Base-by-base conservation (phyloP, 2,113 vertebrate species). In the Neofelis nebulosa region DNA sequence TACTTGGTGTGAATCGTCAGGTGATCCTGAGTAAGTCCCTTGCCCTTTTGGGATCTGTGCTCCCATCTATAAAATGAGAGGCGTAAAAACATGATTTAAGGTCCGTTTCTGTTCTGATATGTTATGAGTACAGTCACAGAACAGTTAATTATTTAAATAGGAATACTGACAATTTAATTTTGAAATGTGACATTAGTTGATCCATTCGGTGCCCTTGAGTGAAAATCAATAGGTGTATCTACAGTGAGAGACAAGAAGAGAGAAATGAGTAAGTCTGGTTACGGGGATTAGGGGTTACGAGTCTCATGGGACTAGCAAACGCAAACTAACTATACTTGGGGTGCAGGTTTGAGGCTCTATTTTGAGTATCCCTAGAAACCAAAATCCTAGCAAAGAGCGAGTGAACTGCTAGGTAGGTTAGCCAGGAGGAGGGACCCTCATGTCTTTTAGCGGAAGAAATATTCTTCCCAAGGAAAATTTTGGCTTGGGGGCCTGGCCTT, bases 401-500 rank as follows among this genome's bases (percentile, higher is more conserved):
- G 9, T n/a, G 19, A 79, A 55, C 7, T 73, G 5, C 29, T 14
- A 36, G 10, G 6, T 57, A 15, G 7, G 7, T 66, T 55, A 13
- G 16, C 12, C 31, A 33, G 2, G 7, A 33, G 2, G 7, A 74
- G 11, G 2, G 3, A 87, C 3, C 13, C 1, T n/a, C 4, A 1
- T 79, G 4, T 69, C 63, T 85, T 68, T 4, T 69, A 57, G n/a
- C 3, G 38, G 1, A 89, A 16, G 31, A 38, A 33, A 74, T 90
- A 1, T 61, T 15, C 83, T 91, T 83, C 82, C 15, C 21, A 31
- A 41, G 18, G 33, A 61, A 36, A 65, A 9, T 36, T 89, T 81
- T 78, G 71, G n/a, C 36, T 68, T 74, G 15, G 86, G 4, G 19
- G 27, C 25, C 13, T 11, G 55, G 3, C 16, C 33, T 48, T 4